These are phyloP conservation scores for Drosophila pandora DNA, from an alignment of 1,140 invertebrate species.

Conservation along the genomic window DNA sequence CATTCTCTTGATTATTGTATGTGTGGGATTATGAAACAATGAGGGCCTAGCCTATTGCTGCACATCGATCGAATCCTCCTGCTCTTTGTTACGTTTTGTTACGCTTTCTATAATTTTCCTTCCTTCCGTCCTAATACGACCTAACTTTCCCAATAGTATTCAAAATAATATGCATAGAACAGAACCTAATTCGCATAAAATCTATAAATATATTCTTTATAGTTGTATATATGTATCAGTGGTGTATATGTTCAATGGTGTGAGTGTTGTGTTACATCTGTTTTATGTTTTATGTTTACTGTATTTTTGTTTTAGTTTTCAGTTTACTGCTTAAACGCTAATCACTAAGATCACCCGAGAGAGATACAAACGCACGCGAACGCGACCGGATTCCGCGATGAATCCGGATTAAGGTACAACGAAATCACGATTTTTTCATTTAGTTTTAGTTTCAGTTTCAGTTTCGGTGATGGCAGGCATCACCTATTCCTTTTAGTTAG, in stretches of 20 bases:
- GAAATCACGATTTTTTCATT: conserved; percentile 83
- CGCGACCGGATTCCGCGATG: conserved; percentile 84
- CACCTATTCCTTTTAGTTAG: conserved; percentile 38
- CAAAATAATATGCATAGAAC: conserved; percentile 41
- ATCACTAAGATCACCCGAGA: conserved; percentile 84
- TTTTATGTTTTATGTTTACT: conserved; percentile 12
- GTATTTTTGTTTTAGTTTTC: neutral
- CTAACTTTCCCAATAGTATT: conserved; percentile 38
- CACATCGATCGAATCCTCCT: conserved; percentile 20
- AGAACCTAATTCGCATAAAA: conserved; percentile 52
- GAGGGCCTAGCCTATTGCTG: too few species aligned
- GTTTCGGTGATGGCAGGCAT: conserved; percentile 16
- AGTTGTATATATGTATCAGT: conserved; percentile 40
- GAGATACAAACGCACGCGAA: conserved; percentile 83
- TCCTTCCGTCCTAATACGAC: conserved; percentile 43
- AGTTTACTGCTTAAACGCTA: conserved; percentile 74
- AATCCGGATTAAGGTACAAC: conserved; percentile 84
- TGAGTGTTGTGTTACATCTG: conserved; percentile 31
- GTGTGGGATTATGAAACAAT: conserved; percentile 22
- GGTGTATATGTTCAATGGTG: conserved; percentile 36
- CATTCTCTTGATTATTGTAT: conserved; percentile 13
- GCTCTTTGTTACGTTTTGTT: conserved; percentile 21
- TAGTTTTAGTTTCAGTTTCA: conserved; percentile 48
- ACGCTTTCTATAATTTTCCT: conserved; percentile 18
- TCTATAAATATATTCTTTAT: conserved; percentile 55